Evolutionary conservation across 2,888 invertebrate genomes (phyloP), one percentile per base, ranked within the genome.

Genomic region (Gandaritis pyraliata): DNA sequence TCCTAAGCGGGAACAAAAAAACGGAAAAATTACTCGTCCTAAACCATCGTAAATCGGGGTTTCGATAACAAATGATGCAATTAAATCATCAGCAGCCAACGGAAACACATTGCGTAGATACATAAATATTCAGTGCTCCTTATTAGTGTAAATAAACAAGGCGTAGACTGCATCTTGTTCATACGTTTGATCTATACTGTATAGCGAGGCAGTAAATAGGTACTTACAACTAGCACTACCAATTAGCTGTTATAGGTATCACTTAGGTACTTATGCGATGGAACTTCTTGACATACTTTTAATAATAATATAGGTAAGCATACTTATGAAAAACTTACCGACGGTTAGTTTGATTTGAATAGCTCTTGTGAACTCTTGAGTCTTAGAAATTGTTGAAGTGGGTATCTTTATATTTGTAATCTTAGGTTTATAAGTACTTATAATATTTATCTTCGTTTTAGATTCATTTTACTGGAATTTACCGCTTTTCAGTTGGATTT

Each of bases 61-160:
- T 51, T 54, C 62, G 43, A 36, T 54, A 57, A 52, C 55, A 64
- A 69, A 54, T 58, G 58, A 62, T 63, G 61, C 67, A 64, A 64
- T 67, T 72, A 64, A 66, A 61, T 70, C 62, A 68, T 71, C 68
- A 68, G 65, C 68, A 68, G 65, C 68, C 54, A 58, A 52, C 69
- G 75, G 75, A 75, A 72, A 61, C 66, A 68, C 33, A 69, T 60
- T 66, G 66, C 68, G 68, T 69, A n/a, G 13, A 58, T 62, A 69
- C 66, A 74, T 69, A 71, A 71, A 74, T 72, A 71, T 65, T 54
- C 43, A 45, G 30, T 43, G 29, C 13, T 23, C 13, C 47, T 38
- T 13, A 16, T 43, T 11, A 49, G 49, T 50, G 49, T 43, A 43
- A 18, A 3, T 5, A 29, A 36, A 29, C 39, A 51, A 29, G 13